Evolutionary conservation across 2,797 vertebrate species (phyloP), one percentile per base, ranked within the genome.

Genomic region (Craterocephalus amniculus): DNA sequence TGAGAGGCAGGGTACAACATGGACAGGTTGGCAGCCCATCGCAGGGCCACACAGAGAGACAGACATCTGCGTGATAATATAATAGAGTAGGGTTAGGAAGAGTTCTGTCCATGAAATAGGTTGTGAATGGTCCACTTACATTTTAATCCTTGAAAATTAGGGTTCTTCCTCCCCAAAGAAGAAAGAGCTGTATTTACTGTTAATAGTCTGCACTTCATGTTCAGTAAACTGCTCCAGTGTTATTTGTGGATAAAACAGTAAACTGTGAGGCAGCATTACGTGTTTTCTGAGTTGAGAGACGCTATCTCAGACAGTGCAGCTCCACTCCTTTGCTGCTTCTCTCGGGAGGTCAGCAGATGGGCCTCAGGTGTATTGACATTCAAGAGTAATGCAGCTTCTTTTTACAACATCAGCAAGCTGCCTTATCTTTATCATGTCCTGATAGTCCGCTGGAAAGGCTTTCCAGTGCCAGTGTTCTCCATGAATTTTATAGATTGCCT

Each of bases 321-420:
- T 49, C 45, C 45, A 2, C n/a, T 45, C 16, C 20, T 27, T 52
- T 52, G 24, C 49, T 24, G 22, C 12, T 12, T 48, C 24, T 52
- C n/a, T 49, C 7, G n/a, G 48, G 48, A 24, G n/a, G 48, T 22
- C 22, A 24, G 45, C 49, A 52, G 49, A 12, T 24, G 22, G 11
- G 48, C 22, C 48, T 51, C n/a, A 26, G 24, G 49, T 52, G 49
- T 52, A 52, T 27, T 52, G 49, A 52, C 49, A 52, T 52, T 52
- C 49, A 52, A 26, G 24, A 52, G 49, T 26, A 52, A 24, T 12
- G 24, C 49, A 52, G 22, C 8, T 26, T 52, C 49, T 52, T 24
- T 26, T 26, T 52, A 26, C 49, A 52, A 26, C 11, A 24, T 52
- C 49, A 51, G 49, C 49, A 51, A 51, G 13, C 24, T 24, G 49